Evolutionary conservation across 2,797 vertebrate genomes (phyloP).

Genomic region (Threskiornis aethiopicus): DNA sequence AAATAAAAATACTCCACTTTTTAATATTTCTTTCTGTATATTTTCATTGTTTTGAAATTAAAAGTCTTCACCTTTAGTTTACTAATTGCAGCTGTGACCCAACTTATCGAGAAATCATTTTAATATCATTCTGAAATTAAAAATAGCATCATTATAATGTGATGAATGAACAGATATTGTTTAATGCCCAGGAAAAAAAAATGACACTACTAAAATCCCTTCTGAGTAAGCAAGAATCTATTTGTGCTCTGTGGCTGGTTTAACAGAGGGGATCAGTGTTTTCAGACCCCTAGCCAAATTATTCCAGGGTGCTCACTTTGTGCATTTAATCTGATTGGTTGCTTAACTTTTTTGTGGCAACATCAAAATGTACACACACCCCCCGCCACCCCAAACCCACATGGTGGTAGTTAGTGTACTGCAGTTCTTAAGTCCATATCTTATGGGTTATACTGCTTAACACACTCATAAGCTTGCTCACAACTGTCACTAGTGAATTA

Average conservation of each 20-base stretch:
- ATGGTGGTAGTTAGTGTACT: rapidly evolving
- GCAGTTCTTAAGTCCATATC: background rate
- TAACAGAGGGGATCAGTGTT: background rate
- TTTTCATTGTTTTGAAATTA: background rate
- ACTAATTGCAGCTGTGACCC: background rate
- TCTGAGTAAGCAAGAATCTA: background rate
- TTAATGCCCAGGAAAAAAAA: background rate
- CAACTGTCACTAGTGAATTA: background rate
- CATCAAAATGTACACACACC: background rate
- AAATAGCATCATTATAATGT: background rate
- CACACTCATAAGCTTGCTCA: background rate
- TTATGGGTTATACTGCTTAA: background rate
- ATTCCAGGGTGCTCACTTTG: background rate
- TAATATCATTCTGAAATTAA: background rate
- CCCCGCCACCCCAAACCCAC: background rate
- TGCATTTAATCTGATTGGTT: background rate
- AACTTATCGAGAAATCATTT: background rate
- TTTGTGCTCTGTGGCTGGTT: background rate
- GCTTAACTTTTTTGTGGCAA: background rate
- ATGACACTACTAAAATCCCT: background rate
- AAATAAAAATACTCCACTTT: background rate
- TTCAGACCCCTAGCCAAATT: background rate
- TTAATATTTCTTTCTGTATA: background rate
- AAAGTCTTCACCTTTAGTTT: background rate
- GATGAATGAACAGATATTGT: background rate